Evolutionary conservation across 2,113 vertebrate genomes (phyloP).

Genomic region (zebrafish (Danio rerio)): DNA sequence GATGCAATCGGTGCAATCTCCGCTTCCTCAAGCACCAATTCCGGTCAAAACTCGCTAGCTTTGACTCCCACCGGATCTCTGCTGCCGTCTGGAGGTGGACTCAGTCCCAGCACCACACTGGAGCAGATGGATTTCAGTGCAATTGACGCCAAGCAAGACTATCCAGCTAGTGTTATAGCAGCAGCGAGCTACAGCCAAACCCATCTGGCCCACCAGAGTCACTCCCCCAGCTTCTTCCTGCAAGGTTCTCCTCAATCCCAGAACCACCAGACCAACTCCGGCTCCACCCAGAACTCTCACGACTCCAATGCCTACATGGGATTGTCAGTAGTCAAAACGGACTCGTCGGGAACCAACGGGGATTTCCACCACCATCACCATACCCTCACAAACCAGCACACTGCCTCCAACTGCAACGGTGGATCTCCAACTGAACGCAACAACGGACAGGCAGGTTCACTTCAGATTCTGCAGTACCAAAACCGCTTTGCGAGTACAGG

Average conservation of each 20-base stretch:
- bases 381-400: constrained; percentile 74
- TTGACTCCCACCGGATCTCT: constrained; percentile 86
- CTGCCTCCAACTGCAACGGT: constrained; percentile 79
- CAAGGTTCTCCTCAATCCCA: constrained; percentile 85
- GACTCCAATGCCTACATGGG: constrained; percentile 70
- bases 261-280: constrained; percentile 66
- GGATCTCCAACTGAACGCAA: constrained; percentile 75
- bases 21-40: constrained; percentile 79
- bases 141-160: constrained; percentile 97
- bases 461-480: constrained; percentile 89
- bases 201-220: constrained; percentile 86
- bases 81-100: constrained; percentile 93
- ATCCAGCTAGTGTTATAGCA: constrained; percentile 83
- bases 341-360: constrained; percentile 78
- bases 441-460: constrained; percentile 78
- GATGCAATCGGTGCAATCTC: constrained; percentile 72
- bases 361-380: constrained; percentile 71
- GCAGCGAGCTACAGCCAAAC: constrained; percentile 81
- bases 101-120: constrained; percentile 96
- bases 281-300: constrained; percentile 65
- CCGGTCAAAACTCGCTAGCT: constrained; percentile 80
- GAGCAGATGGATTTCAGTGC: constrained; percentile 99
- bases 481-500: constrained; percentile 81
- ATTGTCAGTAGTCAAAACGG: constrained; percentile 81
- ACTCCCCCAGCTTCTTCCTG: constrained; percentile 94